Base-by-base conservation (phyloP, 2,113 vertebrate genomes). In the Psittacara wagleri region DNA sequence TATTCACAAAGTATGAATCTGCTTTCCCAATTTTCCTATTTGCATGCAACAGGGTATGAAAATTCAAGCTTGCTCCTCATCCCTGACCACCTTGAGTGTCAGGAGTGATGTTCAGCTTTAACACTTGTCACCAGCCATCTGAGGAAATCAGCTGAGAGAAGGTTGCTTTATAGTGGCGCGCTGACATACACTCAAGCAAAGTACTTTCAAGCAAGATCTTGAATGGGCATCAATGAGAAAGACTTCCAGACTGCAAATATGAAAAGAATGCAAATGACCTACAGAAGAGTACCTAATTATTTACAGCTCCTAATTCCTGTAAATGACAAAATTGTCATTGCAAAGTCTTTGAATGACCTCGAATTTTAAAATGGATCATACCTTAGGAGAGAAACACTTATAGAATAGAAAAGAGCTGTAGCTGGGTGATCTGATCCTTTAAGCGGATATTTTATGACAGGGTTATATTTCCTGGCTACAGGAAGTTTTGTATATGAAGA, bases 401-500 rank as follows among this genome's bases (percentile, higher is more conserved):
- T 57, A 92, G 44, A 41, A 9, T 33, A 80, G 51, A 11, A 64
- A 59, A 49, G 18, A 20, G n/a, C 51, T 52, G n/a, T 55, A 88
- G 44, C 78, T 66, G 51, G 22, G 35, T 79, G 70, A 88, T 70
- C 43, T 54, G 92, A 88, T 87, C n/a, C 41, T 79, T 91, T 37
- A 49, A 74, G 39, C 4, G 3, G 64, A 43, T 49, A 31, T 88
- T 94, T 93, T 83, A 83, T 39, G 31, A 48, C 18, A 44, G 73
- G 51, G 14, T 69, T 92, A 62, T 39, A 52, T 92, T 96, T 94
- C 44, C 83, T 95, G 10, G 52, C 82, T 95, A 84, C 68, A 95
- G 96, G 94, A 96, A 97, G 95, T 95, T 95, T 92, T 57, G 68
- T 63, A 54, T 49, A 46, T 20, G 7, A 87, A 92, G 70, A 94